Percentiles rank a stretch among this genome's conserved stretches.
These are phyloP conservation scores for Nasalis larvatus DNA, from an alignment of 2,113 vertebrate species.

Conservation along the genomic window DNA sequence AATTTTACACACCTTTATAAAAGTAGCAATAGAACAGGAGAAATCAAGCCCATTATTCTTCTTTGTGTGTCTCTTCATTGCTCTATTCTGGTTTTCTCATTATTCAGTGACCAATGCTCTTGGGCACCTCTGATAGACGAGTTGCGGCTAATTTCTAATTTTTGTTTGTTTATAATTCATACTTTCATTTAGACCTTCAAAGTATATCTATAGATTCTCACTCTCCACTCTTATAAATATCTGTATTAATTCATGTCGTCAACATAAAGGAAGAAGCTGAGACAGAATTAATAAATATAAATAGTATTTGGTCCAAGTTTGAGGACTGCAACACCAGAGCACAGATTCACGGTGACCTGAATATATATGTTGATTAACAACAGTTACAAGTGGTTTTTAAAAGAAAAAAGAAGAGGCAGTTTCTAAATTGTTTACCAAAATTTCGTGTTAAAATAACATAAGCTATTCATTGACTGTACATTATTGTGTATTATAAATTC, in stretches of 20 bases:
- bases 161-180: not conserved
- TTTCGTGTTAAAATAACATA: not conserved
- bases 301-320: not conserved
- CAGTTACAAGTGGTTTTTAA: not conserved
- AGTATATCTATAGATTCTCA: not conserved
- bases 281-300: not conserved
- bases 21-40: not conserved
- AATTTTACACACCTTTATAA: not conserved
- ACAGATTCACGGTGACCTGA: not conserved
- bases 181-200: not conserved
- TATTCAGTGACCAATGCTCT: not conserved
- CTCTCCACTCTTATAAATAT: not conserved
- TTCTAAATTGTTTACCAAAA: not conserved
- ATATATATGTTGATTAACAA: not conserved
- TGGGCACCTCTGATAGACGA: not conserved
- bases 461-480: not conserved
- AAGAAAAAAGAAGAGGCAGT: not conserved
- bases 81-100: not conserved
- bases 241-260: not conserved
- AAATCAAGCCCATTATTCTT: not conserved
- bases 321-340: not conserved
- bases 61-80: fast-evolving
- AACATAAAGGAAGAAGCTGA: not conserved
- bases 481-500: not conserved
- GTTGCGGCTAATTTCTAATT: not conserved